Percentiles rank a stretch among this genome's conserved stretches.
These are phyloP conservation scores for Distichodus sexfasciatus DNA, from an alignment of 2,797 vertebrate genomes.

Conservation along the genomic window DNA sequence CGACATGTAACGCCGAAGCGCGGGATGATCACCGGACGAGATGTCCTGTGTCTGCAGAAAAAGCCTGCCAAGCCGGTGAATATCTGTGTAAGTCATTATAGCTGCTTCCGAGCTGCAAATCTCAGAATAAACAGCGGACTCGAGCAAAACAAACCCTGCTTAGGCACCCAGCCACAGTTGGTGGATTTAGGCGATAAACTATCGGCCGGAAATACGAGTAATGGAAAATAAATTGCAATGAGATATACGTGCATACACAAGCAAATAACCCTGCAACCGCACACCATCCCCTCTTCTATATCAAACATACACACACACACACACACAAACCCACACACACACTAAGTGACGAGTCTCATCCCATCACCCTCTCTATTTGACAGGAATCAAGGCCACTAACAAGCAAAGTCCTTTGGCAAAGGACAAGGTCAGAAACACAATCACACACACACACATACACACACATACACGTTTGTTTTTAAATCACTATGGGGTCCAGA, in stretches of 20 bases:
- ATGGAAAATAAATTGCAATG: too few relatives aligned
- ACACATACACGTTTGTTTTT: not conserved
- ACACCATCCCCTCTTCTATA: too few relatives aligned
- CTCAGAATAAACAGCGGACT: not conserved
- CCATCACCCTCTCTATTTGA: slow-evolving; percentile 45
- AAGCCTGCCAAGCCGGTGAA: not conserved
- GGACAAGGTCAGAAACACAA: slow-evolving; percentile 50
- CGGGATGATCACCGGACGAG: too few relatives aligned
- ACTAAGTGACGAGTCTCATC: slow-evolving; percentile 4
- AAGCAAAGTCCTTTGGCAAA: slow-evolving; percentile 31
- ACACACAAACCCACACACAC: not conserved
- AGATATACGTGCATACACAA: too few relatives aligned
- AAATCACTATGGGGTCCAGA: not conserved
- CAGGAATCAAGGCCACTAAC: slow-evolving; percentile 44
- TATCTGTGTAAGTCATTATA: not conserved
- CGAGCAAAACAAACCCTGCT: not conserved
- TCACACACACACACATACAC: slow-evolving; percentile 11
- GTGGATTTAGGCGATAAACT: too few relatives aligned
- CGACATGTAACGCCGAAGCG: too few relatives aligned
- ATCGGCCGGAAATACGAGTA: too few relatives aligned
- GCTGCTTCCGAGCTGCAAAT: not conserved
- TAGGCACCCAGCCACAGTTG: too few relatives aligned
- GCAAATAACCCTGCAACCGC: too few relatives aligned
- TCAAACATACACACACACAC: not conserved
- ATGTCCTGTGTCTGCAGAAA: too few relatives aligned